Base-by-base conservation (phyloP, 2,113 vertebrate species). In the Nothoprocta pentlandii region DNA sequence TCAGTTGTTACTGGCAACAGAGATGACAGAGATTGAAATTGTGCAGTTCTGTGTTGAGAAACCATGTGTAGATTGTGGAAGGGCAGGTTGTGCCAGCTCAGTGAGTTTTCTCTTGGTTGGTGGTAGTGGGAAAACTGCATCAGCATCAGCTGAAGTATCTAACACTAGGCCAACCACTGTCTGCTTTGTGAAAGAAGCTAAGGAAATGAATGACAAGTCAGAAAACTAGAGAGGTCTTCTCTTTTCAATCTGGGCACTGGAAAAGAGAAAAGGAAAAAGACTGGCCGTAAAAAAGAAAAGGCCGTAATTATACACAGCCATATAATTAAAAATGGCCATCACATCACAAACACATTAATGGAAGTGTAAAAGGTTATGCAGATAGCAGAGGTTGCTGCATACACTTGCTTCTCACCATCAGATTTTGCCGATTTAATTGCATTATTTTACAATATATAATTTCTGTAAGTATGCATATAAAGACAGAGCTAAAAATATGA, bases 131-230 rank as follows among this genome's bases (percentile, higher is more conserved):
- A 39, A 93, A 71, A 76, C 15, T 10, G 51, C 32, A 42, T 41
- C 51, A 20, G 2, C 16, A 34, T 7, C 39, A 10, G 34, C 23
- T 73, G 10, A 23, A 93, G 39, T 32, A 6, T 19, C 42, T 61
- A 47, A 46, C 22, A 15, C 0, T 13, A 39, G n/a, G 7, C 51
- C 47, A 68, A 59, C 2, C 5, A 11, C 30, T 56, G 9, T 34
- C 64, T 68, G 34, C 32, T 63, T 25, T 7, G 25, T 56, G 46
- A 68, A n/a, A 82, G 39, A 77, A 80, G 64, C 25, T 34, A 11
- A 32, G 41, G 25, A 87, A 85, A n/a, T 44, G 41, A 91, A 67
- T 6, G 66, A 32, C 41, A 59, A 49, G 25, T 3, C 47, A 51
- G 70, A 64, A 91, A 73, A 56, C 17, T 7, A 20, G 41, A 67